A percentile compares a stretch with the other conserved stretches of the same genome.
Conservation (phyloP, 2,888 invertebrate species). For the Silvanus unidentatus region DNA sequence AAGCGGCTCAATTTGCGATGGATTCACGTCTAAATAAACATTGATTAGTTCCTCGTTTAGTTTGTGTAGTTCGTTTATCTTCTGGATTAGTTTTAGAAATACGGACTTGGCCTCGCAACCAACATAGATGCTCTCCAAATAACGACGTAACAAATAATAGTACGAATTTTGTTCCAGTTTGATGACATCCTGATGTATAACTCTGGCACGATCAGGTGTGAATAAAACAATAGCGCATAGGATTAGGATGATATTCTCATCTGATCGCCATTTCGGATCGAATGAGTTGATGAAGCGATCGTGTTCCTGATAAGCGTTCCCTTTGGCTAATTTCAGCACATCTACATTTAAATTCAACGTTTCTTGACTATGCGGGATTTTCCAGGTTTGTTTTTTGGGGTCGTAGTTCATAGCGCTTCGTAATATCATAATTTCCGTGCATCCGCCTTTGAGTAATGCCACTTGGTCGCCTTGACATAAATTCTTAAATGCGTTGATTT, state of each 20-base stretch:
- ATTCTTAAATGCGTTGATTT: constrained; percentile 82
- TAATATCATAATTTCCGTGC: constrained; percentile 94
- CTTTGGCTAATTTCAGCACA: constrained; percentile 84
- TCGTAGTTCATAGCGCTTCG: constrained; percentile 91
- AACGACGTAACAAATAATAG: constrained; percentile 79
- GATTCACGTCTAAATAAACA: constrained; percentile 89
- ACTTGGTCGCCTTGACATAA: constrained; percentile 94
- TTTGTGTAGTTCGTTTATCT: constrained; percentile 82
- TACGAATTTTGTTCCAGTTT: constrained; percentile 87
- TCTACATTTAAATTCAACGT: constrained; percentile 78
- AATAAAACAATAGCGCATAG: constrained; percentile 89
- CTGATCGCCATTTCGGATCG: constrained; percentile 75
- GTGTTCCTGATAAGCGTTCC: constrained; percentile 83
- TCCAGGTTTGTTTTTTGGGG: constrained; percentile 83
- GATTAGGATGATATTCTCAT: constrained; percentile 85
- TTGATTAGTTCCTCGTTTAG: constrained; percentile 88
- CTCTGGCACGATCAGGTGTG: constrained; percentile 72
- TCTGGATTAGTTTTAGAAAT: constrained; percentile 82
- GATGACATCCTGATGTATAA: constrained; percentile 79
- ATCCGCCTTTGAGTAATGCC: constrained; percentile 81
- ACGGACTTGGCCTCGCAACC: constrained; percentile 84
- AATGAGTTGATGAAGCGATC: constrained; percentile 81
- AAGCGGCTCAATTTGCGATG: constrained; percentile 83
- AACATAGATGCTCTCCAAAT: constrained; percentile 74
- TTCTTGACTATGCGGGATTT: constrained; percentile 76